Evolutionary conservation across 2,888 invertebrate genomes (phyloP).

Genomic region (Pyralis farinalis): DNA sequence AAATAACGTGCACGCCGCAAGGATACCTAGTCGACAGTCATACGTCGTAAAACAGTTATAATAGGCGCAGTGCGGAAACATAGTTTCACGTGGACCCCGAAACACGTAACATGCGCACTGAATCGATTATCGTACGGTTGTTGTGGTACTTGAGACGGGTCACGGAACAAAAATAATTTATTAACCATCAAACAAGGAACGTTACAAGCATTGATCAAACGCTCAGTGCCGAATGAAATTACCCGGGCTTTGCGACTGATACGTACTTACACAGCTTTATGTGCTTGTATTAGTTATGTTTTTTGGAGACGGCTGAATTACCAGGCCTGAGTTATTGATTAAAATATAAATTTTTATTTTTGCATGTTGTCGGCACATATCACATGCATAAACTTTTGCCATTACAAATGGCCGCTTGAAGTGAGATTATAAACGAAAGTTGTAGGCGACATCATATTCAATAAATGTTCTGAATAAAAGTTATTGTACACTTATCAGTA

Average conservation of each 20-base stretch:
- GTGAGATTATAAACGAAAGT: too few species aligned
- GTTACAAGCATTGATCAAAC: slow-evolving; percentile 52
- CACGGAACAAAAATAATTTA: slow-evolving; percentile 58
- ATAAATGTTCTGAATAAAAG: too few species aligned
- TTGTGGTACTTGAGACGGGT: slow-evolving; percentile 56
- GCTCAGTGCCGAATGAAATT: slow-evolving; percentile 27
- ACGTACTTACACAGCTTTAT: too few species aligned
- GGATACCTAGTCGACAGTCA: slow-evolving; percentile 57
- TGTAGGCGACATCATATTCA: too few species aligned
- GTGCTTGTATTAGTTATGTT: too few species aligned
- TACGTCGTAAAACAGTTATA: slow-evolving; percentile 70
- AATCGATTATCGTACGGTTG: slow-evolving; percentile 68
- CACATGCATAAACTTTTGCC: too few species aligned
- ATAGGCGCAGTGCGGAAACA: slow-evolving; percentile 71
- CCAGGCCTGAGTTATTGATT: too few species aligned
- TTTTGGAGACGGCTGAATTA: too few species aligned
- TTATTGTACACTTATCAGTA: too few species aligned
- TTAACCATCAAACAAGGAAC: slow-evolving; percentile 52
- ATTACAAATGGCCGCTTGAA: too few species aligned
- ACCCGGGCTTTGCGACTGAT: neutral
- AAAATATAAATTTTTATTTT: too few species aligned
- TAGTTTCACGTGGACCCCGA: slow-evolving; percentile 62
- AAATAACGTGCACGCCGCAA: slow-evolving; percentile 49
- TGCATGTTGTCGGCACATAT: too few species aligned
- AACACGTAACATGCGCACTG: slow-evolving; percentile 64